A percentile compares a stretch with the other conserved stretches of the same genome.
Conservation (phyloP, 2,797 vertebrate species). For the Potorous gilbertii region DNA sequence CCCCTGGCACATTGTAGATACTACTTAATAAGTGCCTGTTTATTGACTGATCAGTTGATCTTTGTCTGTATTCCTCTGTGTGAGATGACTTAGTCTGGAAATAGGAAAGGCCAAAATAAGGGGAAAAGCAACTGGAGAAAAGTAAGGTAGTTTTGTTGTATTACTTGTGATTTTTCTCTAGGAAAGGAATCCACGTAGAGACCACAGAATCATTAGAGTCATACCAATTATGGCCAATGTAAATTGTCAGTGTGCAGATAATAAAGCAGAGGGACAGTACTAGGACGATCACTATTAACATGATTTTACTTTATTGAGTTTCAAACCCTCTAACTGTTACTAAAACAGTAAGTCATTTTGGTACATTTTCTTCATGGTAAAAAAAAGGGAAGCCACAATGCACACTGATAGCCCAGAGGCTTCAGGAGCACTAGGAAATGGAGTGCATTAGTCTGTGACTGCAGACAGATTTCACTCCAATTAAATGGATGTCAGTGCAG, state of each 20-base stretch:
- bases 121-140: not conserved
- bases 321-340: not conserved
- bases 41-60: not conserved
- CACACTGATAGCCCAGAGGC: not conserved
- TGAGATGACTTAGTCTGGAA: not conserved
- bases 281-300: not conserved
- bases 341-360: constrained; percentile 12
- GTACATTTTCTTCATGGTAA: not conserved
- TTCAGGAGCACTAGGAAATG: not conserved
- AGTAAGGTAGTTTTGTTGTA: not conserved
- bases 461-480: not conserved
- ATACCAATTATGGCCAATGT: not conserved
- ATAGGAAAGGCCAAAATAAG: not conserved
- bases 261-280: not conserved
- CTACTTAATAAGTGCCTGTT: not conserved
- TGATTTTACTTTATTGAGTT: not conserved
- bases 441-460: not conserved
- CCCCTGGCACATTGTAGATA: not conserved
- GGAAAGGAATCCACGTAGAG: not conserved
- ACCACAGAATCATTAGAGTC: not conserved
- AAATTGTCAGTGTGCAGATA: not conserved
- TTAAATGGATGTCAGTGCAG: not conserved
- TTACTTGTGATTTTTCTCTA: not conserved
- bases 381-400: not conserved
- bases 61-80: not conserved